A percentile compares a stretch with the other conserved stretches of the same genome.
Evolutionary conservation across 2,113 vertebrate genomes (phyloP).

Genomic region (Pituophis catenifer): DNA sequence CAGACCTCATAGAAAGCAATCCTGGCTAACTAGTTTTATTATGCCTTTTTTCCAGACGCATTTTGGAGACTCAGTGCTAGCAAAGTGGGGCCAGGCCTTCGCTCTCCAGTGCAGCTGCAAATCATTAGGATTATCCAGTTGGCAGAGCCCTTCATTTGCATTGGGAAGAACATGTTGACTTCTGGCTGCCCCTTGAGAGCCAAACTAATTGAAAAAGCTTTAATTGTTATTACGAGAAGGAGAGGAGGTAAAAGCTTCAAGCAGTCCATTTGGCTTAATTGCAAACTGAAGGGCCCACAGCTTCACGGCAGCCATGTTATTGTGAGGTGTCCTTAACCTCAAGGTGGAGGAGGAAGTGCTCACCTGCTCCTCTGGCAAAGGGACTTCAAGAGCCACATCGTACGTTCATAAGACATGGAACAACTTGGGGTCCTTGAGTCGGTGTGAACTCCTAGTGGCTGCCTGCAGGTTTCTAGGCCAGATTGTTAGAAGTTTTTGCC

Average conservation of each 20-base stretch:
- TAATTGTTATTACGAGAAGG: slow-evolving; percentile 10
- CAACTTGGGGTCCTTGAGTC: background rate
- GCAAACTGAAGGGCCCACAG: background rate
- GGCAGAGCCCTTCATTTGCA: background rate
- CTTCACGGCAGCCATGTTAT: slow-evolving; percentile 5
- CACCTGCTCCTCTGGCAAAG: background rate
- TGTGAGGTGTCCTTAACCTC: background rate
- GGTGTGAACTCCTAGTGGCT: background rate
- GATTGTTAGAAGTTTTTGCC: background rate
- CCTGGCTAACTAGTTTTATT: background rate
- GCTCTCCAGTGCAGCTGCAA: background rate
- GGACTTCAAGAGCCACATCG: background rate
- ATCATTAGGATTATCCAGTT: background rate
- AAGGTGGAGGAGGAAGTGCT: background rate
- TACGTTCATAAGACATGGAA: background rate
- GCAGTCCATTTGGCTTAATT: background rate
- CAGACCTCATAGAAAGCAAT: background rate
- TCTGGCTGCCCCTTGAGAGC: background rate
- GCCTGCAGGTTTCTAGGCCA: background rate
- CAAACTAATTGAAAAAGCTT: slow-evolving; percentile 9
- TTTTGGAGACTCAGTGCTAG: background rate
- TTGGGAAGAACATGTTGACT: background rate
- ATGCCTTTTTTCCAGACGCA: background rate
- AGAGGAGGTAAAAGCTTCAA: background rate
- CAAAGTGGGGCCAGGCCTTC: background rate